Evolutionary conservation across 2,888 invertebrate genomes (phyloP).

Genomic region (Cantharis rufa): DNA sequence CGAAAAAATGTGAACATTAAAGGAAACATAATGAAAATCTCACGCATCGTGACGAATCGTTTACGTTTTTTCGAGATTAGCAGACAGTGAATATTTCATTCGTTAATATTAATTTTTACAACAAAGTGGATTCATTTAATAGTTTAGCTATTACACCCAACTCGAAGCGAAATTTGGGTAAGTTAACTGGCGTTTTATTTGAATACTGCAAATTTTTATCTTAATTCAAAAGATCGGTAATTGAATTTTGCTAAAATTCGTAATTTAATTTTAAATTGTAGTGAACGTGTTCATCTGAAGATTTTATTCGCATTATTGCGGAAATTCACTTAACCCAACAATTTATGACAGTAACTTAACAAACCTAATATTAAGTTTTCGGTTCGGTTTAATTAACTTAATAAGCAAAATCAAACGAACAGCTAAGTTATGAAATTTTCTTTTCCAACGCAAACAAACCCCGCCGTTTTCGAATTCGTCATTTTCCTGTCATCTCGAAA

Average conservation of each 20-base stretch:
- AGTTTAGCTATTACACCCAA: slow-evolving; percentile 48
- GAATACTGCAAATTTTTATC: no score
- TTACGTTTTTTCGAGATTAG: not conserved
- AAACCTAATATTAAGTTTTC: not conserved
- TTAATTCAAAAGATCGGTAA: not conserved
- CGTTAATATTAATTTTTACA: not conserved
- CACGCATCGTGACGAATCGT: not conserved
- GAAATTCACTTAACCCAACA: not conserved
- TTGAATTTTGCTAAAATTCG: not conserved
- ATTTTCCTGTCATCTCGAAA: not conserved
- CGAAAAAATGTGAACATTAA: not conserved
- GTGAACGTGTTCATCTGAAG: not conserved
- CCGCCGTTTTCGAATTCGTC: not conserved
- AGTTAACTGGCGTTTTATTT: slow-evolving; percentile 26
- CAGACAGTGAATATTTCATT: not conserved
- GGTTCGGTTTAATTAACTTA: slow-evolving; percentile 1
- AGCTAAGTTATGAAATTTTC: not conserved
- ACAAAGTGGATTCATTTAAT: slow-evolving; percentile 47
- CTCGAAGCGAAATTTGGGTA: slow-evolving; percentile 51
- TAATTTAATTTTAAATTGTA: not conserved
- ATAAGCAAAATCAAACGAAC: not conserved
- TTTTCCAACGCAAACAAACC: not conserved
- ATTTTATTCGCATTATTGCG: not conserved
- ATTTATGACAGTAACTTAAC: not conserved
- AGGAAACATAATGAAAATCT: not conserved